Evolutionary conservation across 2,113 vertebrate species (phyloP), one percentile per base, ranked within the genome.

Genomic region (Triplophysa tibetana): DNA sequence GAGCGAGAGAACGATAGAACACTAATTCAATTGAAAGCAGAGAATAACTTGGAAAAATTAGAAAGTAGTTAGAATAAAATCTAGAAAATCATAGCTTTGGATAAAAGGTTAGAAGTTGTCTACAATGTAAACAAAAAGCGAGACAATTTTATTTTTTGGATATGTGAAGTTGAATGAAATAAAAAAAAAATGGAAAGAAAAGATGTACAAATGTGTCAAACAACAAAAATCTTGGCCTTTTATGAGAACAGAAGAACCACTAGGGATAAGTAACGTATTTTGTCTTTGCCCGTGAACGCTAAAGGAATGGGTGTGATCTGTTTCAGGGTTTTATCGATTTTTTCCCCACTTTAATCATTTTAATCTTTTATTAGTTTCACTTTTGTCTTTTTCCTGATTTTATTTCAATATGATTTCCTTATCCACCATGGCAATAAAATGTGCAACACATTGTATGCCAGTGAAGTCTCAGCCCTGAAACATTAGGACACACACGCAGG

Each of bases 1-100:
- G 83, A 87, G 84, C 82, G 87, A 87, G 83, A 77, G 86, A 85
- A 81, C 80, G 86, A 82, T 81, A 83, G 78, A 77, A 65, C 45
- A 7, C 87, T 85, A 91, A 88, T 89, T 85, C 90, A 87, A 89
- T 87, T 26, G 65, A 75, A 78, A 70, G 80, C 66, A 69, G 72
- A 84, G 80, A 83, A 73, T 83, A 29, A 62, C 58, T 6, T 5
- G n/a, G 2, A 38, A 43, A 17, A 41, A 13, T 12, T 7, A 58
- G 54, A 9, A 16, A n/a, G 54, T 9, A 16, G 13, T 21, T 10
- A 13, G 4, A 24, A 50, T 7, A 54, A 70, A 56, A 33, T 16
- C 16, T 5, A 24, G 58, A 45, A 63, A 63, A 75, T 11, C 74
- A 29, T 65, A 9, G 62, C 62, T 52, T 23, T 19, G 29, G 17